Base-by-base conservation (phyloP, 2,113 vertebrate species). In the Callithrix jacchus region DNA sequence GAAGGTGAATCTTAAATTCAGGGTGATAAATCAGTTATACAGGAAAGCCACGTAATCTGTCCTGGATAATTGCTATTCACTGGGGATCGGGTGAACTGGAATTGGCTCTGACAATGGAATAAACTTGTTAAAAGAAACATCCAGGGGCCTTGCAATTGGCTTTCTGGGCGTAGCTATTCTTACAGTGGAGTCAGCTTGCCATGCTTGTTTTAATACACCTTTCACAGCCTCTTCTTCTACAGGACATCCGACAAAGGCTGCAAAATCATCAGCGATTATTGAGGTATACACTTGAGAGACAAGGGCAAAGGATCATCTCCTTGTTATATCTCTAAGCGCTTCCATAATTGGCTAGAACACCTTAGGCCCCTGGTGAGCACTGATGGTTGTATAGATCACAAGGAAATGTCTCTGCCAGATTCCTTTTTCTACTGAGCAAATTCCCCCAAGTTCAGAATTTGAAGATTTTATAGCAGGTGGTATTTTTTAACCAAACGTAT, bases 31-130 rank as follows among this genome's bases (percentile, higher is more conserved):
- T 99, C 99, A 99, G 93, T 99, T 99, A 98, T 99, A 99, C 71
- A 99, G 99, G 98, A 99, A 99, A 98, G 99, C 99, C 99, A 99
- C 99, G 70, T 99, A 99, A 98, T 99, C 99, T 79, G 99, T 99
- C 97, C 99, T 98, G 98, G 99, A 99, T 98, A 99, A 96, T 98
- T 99, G 99, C 98, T 99, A 99, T 90, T 99, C 99, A 35, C 99
- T 99, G 98, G 99, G 99, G 98, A 99, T 99, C 93, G 99, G 98
- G 35, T 99, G 99, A 76, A 99, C 98, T 0, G 99, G 99, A 97
- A 99, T 30, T 64, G 27, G 27, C 61, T 32, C 61, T 64, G 37
- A 37, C n/a, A 25, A 73, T 21, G 21, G 70, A 73, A 37, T 40
- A 40, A 73, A 25, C 37, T 40, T 21, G 37, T 73, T 73, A 40